Percentiles rank a stretch among this genome's conserved stretches.
phyloP scores from a whole-genome alignment of 30 jellyfish, hydroid and myxozoan genomes.

The Hydra vulgaris region DNA sequence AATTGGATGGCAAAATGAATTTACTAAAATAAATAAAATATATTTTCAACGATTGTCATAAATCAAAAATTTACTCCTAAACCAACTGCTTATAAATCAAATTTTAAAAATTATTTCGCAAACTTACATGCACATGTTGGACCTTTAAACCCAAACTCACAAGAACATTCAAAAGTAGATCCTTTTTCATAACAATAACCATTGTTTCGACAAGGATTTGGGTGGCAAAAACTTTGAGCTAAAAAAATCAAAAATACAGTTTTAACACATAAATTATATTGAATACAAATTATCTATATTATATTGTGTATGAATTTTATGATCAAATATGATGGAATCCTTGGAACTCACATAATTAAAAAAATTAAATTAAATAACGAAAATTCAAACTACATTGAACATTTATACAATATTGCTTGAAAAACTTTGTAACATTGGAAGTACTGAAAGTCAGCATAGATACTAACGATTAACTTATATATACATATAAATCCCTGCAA shows the following conservation, averaged over 20 bases:
- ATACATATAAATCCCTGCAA: no score
- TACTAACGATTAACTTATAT: no score
- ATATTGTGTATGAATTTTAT: no score
- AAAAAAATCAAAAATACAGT: neutral
- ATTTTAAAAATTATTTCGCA: no score
- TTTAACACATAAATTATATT: neutral
- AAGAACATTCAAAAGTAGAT: constrained; percentile 45
- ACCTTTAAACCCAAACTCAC: constrained; percentile 50
- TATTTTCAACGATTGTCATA: constrained; percentile 45
- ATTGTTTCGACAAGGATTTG: constrained; percentile 37
- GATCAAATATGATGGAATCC: no score
- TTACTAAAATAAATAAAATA: constrained; percentile 6
- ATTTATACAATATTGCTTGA: no score
- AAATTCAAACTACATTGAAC: no score
- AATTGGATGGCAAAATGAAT: constrained; percentile 46
- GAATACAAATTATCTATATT: neutral
- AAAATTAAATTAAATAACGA: no score
- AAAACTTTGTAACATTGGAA: no score
- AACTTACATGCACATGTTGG: constrained; percentile 55
- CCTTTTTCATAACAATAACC: constrained; percentile 54
- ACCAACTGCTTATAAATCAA: no score
- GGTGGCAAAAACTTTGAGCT: constrained; percentile 34
- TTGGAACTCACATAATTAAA: no score
- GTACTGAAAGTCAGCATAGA: no score
- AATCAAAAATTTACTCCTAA: neutral